Evolutionary conservation across 1,140 invertebrate genomes (phyloP).

Genomic region (Drosophila chauvacae): DNA sequence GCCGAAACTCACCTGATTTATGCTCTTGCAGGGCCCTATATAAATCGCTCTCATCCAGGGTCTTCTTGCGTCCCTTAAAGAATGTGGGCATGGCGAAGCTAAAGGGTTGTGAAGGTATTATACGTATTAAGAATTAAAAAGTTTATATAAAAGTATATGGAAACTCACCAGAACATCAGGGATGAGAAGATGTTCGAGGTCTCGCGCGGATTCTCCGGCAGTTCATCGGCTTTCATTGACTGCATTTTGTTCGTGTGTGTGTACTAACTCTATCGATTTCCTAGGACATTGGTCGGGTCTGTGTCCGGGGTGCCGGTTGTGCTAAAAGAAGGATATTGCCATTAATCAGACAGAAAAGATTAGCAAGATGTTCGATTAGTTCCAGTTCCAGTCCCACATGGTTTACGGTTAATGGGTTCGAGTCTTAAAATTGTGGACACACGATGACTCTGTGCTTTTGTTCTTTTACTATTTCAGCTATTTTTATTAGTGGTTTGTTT

Average conservation of each 20-base stretch:
- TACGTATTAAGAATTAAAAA: neutral
- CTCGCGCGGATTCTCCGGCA: constrained; percentile 82
- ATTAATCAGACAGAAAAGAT: neutral
- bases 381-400: neutral
- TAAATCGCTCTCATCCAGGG: constrained; percentile 86
- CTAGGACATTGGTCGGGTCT: constrained; percentile 57
- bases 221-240: constrained; percentile 75
- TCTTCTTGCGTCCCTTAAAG: constrained; percentile 85
- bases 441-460: constrained; percentile 10
- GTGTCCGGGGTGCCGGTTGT: constrained; percentile 12
- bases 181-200: constrained; percentile 72
- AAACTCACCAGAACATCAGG: constrained; percentile 77
- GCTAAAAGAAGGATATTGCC: constrained; percentile 20
- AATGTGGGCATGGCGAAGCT: constrained; percentile 86
- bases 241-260: constrained; percentile 71
- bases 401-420: neutral
- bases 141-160: neutral
- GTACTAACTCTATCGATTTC: constrained; percentile 39
- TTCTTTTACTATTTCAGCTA: constrained; percentile 19
- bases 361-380: neutral
- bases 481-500: constrained; percentile 35
- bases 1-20: constrained; percentile 83
- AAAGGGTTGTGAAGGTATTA: neutral
- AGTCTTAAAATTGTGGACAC: constrained; percentile 14
- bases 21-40: constrained; percentile 87